phyloP scores from a whole-genome alignment of 2,888 invertebrate genomes.

The Plebejus argus region DNA sequence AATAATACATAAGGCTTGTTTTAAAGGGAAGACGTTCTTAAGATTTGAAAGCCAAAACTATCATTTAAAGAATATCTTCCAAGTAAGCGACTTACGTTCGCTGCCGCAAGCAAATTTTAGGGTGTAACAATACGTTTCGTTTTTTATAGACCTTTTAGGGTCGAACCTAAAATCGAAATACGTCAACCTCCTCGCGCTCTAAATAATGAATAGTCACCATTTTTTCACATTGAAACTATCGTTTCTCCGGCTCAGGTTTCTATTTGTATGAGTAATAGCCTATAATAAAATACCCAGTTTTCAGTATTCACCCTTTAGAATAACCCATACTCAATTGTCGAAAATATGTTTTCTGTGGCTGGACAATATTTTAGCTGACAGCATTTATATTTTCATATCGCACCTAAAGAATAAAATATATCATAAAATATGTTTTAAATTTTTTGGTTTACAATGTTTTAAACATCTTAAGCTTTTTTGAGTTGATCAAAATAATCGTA shows the following conservation, averaged over 20 bases:
- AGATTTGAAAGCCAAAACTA: no score
- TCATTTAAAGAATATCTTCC: no score
- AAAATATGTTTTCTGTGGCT: background rate
- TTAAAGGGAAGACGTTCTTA: no score
- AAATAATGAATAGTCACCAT: background rate
- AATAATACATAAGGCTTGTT: no score
- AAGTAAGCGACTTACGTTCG: background rate
- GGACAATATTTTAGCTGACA: background rate
- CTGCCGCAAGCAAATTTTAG: background rate
- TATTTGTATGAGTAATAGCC: background rate
- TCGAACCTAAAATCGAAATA: background rate
- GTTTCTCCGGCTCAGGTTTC: background rate
- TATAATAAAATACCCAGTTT: background rate
- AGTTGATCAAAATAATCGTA: background rate
- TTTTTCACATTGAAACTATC: conserved; percentile 1
- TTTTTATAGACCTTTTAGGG: background rate
- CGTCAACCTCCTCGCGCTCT: background rate
- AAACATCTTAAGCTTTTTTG: background rate
- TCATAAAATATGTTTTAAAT: no score
- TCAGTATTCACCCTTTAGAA: no score
- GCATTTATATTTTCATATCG: background rate
- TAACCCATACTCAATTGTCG: background rate
- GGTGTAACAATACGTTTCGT: background rate
- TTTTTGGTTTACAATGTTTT: no score
- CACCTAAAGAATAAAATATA: background rate